These are phyloP conservation scores for Henicopernis longicauda DNA, from an alignment of 2,113 vertebrate genomes.

Conservation along the genomic window DNA sequence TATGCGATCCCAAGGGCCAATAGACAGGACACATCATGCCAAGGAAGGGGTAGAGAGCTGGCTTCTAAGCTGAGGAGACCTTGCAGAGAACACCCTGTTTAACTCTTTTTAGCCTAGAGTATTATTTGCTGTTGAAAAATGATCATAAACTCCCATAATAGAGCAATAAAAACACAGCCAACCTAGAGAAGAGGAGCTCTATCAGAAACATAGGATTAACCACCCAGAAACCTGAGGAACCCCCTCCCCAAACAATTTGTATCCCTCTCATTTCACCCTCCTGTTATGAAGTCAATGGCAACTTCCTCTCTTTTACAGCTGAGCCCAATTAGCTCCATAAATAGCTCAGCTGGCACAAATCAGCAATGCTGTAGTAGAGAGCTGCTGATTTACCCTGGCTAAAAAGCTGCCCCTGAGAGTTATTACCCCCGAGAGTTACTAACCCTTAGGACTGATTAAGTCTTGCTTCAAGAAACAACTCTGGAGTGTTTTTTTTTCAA, in stretches of 20 bases:
- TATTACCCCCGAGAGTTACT: neutral
- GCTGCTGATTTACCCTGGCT: neutral
- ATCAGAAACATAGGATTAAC: neutral
- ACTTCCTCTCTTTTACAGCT: neutral
- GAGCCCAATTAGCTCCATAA: neutral
- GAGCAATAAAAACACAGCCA: neutral
- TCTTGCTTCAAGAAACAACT: neutral
- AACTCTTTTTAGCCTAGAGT: neutral
- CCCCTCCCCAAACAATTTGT: neutral
- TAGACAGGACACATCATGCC: neutral
- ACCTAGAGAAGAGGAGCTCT: neutral
- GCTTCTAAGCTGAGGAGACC: neutral
- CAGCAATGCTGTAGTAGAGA: neutral
- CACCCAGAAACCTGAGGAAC: neutral
- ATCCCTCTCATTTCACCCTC: neutral
- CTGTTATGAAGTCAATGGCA: neutral
- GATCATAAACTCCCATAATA: neutral
- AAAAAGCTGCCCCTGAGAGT: neutral
- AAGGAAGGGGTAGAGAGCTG: neutral
- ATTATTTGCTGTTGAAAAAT: neutral
- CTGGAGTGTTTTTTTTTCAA: neutral
- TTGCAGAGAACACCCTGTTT: neutral
- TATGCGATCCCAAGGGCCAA: neutral
- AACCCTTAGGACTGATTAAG: neutral
- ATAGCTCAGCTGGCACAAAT: neutral